Evolutionary conservation across 2,888 invertebrate genomes (phyloP).

Genomic region (Fragum fragum): DNA sequence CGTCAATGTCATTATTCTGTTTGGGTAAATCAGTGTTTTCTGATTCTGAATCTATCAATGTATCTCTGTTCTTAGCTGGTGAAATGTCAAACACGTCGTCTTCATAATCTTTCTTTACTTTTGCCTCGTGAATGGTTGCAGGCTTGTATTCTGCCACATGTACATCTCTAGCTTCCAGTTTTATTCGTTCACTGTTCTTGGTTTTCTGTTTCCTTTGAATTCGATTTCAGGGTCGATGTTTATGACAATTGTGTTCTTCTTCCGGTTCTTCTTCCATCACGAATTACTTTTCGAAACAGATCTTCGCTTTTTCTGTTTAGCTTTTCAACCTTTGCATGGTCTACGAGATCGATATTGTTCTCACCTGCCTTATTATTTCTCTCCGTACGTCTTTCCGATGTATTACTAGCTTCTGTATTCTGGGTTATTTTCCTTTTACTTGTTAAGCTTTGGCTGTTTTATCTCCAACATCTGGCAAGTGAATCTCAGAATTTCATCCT

Average conservation of each 20-base stretch:
- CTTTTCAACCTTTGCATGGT: background rate
- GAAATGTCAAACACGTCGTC: constrained; percentile 1
- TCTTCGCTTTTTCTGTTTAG: background rate
- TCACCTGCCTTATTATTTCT: background rate
- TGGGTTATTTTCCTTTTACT: background rate
- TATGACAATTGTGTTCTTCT: too few species aligned
- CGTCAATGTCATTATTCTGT: too few species aligned
- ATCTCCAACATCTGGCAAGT: background rate
- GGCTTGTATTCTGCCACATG: too few species aligned
- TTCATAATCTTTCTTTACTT: background rate
- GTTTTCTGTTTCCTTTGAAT: too few species aligned
- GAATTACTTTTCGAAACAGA: background rate
- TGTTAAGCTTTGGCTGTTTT: background rate
- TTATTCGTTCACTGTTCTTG: too few species aligned
- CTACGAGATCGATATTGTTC: background rate
- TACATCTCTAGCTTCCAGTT: too few species aligned
- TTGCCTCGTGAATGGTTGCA: too few species aligned
- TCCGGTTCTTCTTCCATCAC: too few species aligned
- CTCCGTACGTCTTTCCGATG: background rate
- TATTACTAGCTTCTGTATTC: background rate
- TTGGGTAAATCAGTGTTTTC: too few species aligned
- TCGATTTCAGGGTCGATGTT: too few species aligned
- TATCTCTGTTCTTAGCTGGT: too few species aligned
- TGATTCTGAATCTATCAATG: too few species aligned
- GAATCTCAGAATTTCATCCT: background rate